These are phyloP conservation scores for Drosophila kikkawai DNA, from an alignment of 1,140 invertebrate species.

Conservation along the genomic window DNA sequence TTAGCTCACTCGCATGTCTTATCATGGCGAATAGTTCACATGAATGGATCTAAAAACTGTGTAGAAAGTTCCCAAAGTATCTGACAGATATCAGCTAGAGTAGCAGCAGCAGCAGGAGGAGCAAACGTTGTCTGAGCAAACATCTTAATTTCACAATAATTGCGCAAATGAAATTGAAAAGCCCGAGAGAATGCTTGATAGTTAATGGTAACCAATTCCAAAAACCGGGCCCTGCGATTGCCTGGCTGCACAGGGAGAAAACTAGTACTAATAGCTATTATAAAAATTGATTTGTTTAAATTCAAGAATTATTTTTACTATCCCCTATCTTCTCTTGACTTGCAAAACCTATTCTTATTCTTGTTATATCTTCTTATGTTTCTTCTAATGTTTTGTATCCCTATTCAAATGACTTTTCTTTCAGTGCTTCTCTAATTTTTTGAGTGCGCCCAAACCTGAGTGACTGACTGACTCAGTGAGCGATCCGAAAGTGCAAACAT, in stretches of 20 bases:
- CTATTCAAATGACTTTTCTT: not conserved
- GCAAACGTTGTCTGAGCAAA: constrained; percentile 49
- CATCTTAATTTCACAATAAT: constrained; percentile 81
- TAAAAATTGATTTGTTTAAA: not conserved
- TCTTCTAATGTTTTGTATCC: not conserved
- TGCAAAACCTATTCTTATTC: too few relatives aligned
- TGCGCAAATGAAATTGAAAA: constrained; percentile 74
- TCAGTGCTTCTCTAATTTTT: constrained; percentile 9
- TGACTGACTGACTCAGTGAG: constrained; percentile 45
- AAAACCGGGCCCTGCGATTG: constrained; percentile 21
- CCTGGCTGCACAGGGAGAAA: constrained; percentile 23
- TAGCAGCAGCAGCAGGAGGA: constrained; percentile 22
- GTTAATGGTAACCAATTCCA: constrained; percentile 52
- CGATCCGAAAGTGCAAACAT: constrained; percentile 76
- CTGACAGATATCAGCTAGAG: constrained; percentile 28
- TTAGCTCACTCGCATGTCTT: constrained; percentile 74
- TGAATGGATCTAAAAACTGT: constrained; percentile 36
- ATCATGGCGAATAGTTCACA: constrained; percentile 71
- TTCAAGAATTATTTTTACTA: too few relatives aligned
- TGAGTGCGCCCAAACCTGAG: constrained; percentile 22
- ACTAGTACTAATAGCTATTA: not conserved
- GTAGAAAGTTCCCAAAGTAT: constrained; percentile 68
- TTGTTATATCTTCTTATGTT: too few relatives aligned
- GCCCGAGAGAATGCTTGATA: constrained; percentile 34
- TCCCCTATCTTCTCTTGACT: too few relatives aligned